A percentile compares a stretch with the other conserved stretches of the same genome.
Evolutionary conservation across 2,113 vertebrate species (phyloP).

Genomic region (Mus spicilegus): DNA sequence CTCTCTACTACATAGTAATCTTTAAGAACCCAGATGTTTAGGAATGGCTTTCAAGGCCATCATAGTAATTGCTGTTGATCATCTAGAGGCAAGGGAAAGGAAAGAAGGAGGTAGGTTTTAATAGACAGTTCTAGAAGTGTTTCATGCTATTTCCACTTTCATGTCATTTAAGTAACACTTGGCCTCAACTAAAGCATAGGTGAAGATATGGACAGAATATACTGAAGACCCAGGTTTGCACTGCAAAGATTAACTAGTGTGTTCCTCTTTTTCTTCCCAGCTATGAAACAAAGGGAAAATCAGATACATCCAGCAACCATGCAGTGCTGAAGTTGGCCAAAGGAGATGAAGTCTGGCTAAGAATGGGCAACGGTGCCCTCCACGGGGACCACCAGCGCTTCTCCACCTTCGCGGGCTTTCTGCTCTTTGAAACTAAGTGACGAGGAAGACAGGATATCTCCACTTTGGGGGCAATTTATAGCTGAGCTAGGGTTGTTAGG

Average conservation of each 20-base stretch:
- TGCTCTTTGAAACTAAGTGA: conserved; percentile 91
- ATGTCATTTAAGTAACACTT: neutral
- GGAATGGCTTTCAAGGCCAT: neutral
- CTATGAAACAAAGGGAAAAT: conserved; percentile 91
- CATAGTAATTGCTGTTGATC: neutral
- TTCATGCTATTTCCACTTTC: neutral
- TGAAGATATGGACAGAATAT: neutral
- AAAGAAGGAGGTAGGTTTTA: neutral
- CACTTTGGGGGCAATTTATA: conserved; percentile 35
- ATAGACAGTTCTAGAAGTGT: neutral
- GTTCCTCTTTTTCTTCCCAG: conserved; percentile 75
- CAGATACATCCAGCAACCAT: conserved; percentile 90
- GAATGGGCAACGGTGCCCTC: conserved; percentile 91
- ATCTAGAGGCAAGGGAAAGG: neutral
- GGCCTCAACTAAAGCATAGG: neutral
- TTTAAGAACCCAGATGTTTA: neutral
- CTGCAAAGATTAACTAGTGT: neutral
- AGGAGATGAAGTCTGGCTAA: conserved; percentile 91
- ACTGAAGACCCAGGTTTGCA: neutral
- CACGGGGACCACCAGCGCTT: conserved; percentile 92
- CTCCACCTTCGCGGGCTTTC: conserved; percentile 91
- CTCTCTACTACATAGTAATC: neutral
- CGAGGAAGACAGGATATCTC: neutral
- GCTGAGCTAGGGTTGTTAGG: conserved; percentile 53
- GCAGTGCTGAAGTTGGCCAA: conserved; percentile 90